Evolutionary conservation across 2,888 invertebrate genomes (phyloP), one percentile per base, ranked within the genome.

Genomic region (Noctua janthe): DNA sequence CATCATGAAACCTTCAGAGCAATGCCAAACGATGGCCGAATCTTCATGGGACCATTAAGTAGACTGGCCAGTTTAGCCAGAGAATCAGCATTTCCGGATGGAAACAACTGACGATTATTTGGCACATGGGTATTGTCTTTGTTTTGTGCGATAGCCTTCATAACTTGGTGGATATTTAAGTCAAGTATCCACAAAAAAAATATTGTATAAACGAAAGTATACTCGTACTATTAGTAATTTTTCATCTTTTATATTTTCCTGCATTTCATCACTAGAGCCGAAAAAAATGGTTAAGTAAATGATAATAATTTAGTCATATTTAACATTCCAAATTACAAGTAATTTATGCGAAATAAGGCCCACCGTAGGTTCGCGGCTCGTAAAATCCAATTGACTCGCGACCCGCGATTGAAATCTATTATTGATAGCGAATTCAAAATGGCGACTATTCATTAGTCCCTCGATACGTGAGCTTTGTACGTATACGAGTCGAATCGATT

Each of bases 351-450:
- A 70, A 87, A 89, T 85, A 84, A 84, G 79, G 85, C 74, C 81
- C 76, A 54, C 76, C 86, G 81, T 90, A 86, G 81, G 87, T 89
- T 85, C 84, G 78, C 87, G 81, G 85, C 74, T 85, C 81, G 86
- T 89, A 88, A 90, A 92, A 93, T 91, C 91, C 91, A 93, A 92
- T 93, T 91, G 92, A 90, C 89, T 89, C 89, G 84, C 87, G 91
- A 91, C 90, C 90, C 90, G 82, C 88, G 91, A 91, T 93, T 91
- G 90, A 91, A 92, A 93, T 94, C 92, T 94, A 93, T 94, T 94
- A 94, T 94, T 94, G 93, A 94, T 92, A 92, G 90, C 88, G 90
- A 88, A 92, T 92, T 87, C 92, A 91, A 92, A 93, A 94, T 92
- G 93, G 91, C 92, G 93, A 88, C 92, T 92, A 93, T 94, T 93